Evolutionary conservation across 2,113 vertebrate species (phyloP), one percentile per base, ranked within the genome.

Genomic region (Phyllopteryx taeniolatus): DNA sequence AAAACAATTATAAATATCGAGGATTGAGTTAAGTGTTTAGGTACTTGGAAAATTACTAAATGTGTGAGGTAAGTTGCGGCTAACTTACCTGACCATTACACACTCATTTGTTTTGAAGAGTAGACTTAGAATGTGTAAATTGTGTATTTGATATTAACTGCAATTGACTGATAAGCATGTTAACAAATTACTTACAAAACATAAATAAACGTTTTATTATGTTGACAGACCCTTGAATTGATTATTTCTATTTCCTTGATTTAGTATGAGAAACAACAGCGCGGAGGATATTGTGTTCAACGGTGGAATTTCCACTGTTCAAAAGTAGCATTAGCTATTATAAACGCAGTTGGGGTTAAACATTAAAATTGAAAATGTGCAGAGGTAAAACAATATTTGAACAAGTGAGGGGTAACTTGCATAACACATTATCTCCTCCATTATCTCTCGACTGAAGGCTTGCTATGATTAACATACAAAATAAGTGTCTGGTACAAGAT

Each of bases 381-480:
- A 43, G 56, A 70, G 31, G 73, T 67, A 68, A 78, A 80, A 74
- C 20, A 72, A 8, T 73, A 71, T 57, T 46, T 13, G 35, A 39
- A 56, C 43, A 74, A 81, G 71, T 75, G 57, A 70, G 76, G 67
- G 61, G 53, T 76, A 73, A 75, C 74, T 67, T 75, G 60, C 63
- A 76, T 78, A 70, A 84, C 68, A 73, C 20, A 80, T 57, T 20
- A 77, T 53, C 63, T 76, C 49, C 76, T 78, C 76, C 69, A 74
- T 86, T 74, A 57, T 83, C 57, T 82, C 62, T 42, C n/a, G 49
- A 80, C 68, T 65, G 68, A 22, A 74, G 66, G 71, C 11, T 17
- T 43, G 57, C 51, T 75, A 62, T 65, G 62, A 84, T 82, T 79
- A 83, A 90, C 78, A 79, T 78, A 79, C 79, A 78, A 27, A 27